Percentiles rank a stretch among this genome's conserved stretches.
Evolutionary conservation across 2,888 invertebrate genomes (phyloP).

Genomic region (Adineta ricciae): DNA sequence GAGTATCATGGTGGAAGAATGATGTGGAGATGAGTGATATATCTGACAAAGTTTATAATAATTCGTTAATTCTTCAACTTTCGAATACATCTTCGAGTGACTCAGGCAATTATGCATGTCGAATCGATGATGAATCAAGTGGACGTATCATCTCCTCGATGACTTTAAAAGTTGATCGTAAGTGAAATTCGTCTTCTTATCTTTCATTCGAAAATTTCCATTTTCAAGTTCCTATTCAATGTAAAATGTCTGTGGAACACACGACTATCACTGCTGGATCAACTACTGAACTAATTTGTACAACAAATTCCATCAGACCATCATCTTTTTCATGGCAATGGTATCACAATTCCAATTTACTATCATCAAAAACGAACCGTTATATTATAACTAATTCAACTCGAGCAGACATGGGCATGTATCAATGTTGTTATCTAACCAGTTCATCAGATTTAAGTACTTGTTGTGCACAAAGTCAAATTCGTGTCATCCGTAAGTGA

Average conservation of each 20-base stretch:
- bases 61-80: not conserved
- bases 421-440: constrained; percentile 11
- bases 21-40: not conserved
- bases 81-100: not conserved
- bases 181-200: not conserved
- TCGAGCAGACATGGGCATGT: not conserved
- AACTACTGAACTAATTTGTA: not conserved
- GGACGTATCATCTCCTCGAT: not conserved
- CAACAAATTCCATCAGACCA: not conserved
- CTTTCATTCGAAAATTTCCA: not conserved
- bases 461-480: constrained; percentile 11
- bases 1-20: not conserved
- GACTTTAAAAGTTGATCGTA: not conserved
- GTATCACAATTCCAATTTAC: not conserved
- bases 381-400: not conserved
- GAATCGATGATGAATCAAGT: constrained; percentile 5
- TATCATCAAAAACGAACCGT: not conserved
- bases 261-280: not conserved
- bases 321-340: not conserved
- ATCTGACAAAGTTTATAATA: not conserved
- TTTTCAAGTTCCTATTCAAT: not conserved
- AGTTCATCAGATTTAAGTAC: not conserved
- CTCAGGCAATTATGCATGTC: not conserved
- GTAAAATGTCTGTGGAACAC: not conserved
- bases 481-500: constrained; percentile 9